Base-by-base conservation (phyloP, 1,140 invertebrate species). In the Pseudomyrmex dendroicus region DNA sequence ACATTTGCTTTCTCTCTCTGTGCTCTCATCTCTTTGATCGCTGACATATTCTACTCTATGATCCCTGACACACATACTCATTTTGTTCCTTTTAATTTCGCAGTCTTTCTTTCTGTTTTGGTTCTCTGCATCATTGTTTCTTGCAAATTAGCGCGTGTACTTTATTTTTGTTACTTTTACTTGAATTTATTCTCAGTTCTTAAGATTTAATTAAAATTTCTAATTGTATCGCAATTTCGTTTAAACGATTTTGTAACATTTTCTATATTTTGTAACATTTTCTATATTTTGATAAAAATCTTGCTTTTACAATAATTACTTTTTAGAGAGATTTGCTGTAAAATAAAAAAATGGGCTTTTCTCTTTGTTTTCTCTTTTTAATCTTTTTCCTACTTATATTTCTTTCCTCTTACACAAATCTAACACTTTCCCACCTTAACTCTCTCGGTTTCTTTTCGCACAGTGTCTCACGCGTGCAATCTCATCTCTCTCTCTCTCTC, bases 281-380 rank as follows among this genome's bases (percentile, higher is more conserved):
- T 35, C 20, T 22, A 54, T 20, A 66, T 20, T 50, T 44, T 17
- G 72, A 7, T 57, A 17, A 22, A 59, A 59, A 48, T 70, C 17
- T 44, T 20, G 44, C 12, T 7, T 77, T 35, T 7, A 35, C 35
- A 17, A 50, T 66, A 54, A 77, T 66, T 22, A 9, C 50, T 68
- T n/a, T 61, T 70, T n/a, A 57, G 52, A 35, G 46, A 15, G 20
- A 48, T 59, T 59, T 72, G n/a, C n/a, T 46, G 8, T 25, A 50
- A 22, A 80, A 80, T 80, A 61, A 72, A 59, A 80, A 80, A 80
- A 35, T 70, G 48, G 25, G 12, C 2, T 82, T 57, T 63, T 25
- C 78, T 82, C 15, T 13, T 2, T 17, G 46, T 15, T 59, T 35
- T n/a, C 52, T 25, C 12, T 35, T 35, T 35, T 35, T 35, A 35